Conservation (phyloP, 2,797 vertebrate genomes). For the Triplophysa bombifrons region DNA sequence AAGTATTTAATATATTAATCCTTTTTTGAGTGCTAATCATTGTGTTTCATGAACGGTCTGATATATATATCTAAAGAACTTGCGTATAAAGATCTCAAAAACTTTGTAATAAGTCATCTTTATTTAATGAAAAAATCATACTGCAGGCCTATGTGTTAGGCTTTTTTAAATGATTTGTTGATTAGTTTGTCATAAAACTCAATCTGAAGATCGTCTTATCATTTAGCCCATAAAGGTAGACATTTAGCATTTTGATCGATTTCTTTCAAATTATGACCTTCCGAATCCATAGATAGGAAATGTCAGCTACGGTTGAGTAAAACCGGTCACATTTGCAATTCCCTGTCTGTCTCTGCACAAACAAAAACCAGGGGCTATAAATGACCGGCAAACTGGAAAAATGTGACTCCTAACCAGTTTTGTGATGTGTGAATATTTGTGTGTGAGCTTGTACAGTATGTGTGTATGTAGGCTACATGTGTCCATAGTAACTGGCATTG, state of each 20-base stretch:
- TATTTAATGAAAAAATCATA: no score
- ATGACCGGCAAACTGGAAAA: slow-evolving; percentile 44
- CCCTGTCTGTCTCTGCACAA: slow-evolving; percentile 47
- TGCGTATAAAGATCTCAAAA: no score
- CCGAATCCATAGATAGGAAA: slow-evolving; percentile 55
- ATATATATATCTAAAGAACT: no score
- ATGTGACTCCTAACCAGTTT: slow-evolving; percentile 26
- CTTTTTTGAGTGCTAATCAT: no score
- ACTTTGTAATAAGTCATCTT: no score
- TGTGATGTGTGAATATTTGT: background rate
- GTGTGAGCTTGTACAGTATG: background rate
- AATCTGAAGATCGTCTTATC: slow-evolving; percentile 39
- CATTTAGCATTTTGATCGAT: slow-evolving; percentile 61
- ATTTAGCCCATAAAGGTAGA: slow-evolving; percentile 37
- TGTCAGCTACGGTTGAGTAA: slow-evolving; percentile 56
- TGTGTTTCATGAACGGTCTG: no score
- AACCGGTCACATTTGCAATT: slow-evolving; percentile 55
- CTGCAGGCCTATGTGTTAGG: no score
- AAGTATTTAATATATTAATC: no score
- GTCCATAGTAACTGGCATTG: slow-evolving; percentile 51
- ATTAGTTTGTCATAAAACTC: slow-evolving; percentile 27
- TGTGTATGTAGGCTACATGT: slow-evolving; percentile 21
- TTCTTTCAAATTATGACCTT: slow-evolving; percentile 66
- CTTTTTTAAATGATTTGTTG: no score
- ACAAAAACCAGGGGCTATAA: slow-evolving; percentile 42